Conservation (phyloP, 2,113 vertebrate genomes). For the Excalfactoria chinensis region DNA sequence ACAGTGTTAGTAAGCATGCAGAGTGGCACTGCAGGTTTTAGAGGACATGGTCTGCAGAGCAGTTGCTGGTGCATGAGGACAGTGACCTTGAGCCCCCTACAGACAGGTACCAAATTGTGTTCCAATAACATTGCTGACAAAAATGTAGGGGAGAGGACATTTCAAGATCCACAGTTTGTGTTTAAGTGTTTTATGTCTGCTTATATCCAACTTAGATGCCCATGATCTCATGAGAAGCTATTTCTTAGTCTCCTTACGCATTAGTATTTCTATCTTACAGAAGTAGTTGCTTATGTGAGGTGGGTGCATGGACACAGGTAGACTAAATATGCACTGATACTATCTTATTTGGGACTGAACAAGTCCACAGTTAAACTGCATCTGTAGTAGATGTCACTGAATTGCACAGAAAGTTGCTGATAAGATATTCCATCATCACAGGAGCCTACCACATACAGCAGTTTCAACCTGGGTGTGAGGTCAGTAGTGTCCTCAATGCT, state of each 20-base stretch:
- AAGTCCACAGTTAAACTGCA: not conserved
- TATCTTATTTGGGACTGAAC: not conserved
- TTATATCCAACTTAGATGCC: not conserved
- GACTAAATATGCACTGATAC: not conserved
- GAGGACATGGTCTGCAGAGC: not conserved
- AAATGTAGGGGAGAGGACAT: not conserved
- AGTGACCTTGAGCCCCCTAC: rapidly evolving
- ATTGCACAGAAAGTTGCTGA: not conserved
- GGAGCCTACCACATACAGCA: not conserved
- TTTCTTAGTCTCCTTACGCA: not conserved
- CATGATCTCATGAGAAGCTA: not conserved
- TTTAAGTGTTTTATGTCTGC: not conserved
- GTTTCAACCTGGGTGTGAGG: not conserved
- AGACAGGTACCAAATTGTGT: not conserved
- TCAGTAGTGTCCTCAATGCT: not conserved
- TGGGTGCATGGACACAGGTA: not conserved
- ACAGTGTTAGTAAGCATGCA: not conserved
- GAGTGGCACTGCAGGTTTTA: not conserved
- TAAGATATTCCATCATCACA: not conserved
- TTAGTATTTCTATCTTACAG: not conserved
- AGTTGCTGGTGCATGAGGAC: not conserved
- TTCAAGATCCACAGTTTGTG: not conserved
- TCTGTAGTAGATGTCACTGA: not conserved
- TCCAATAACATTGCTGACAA: not conserved
- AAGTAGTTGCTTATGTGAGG: not conserved